Base-by-base conservation (phyloP, 92 coral and sea anemone species). In the Anthopleura xanthogrammica region DNA sequence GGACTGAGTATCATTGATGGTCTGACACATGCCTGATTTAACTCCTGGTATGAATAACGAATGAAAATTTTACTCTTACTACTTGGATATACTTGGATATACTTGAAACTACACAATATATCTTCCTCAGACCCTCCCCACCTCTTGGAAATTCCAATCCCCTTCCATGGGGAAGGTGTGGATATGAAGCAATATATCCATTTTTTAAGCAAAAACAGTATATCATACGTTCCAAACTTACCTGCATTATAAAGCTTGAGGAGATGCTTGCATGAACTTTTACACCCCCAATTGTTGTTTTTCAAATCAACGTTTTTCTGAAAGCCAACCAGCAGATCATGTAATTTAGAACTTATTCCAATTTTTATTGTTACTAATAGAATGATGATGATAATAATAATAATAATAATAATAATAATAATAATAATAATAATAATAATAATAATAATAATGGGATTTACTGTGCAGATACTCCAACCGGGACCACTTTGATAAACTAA, bases 261-360 rank as follows among this genome's bases (percentile, higher is more conserved):
- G 8, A 85, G 39, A 56, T 79, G 80, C 72, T 80, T 85, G 58
- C 91, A 88, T 4, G 91, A 88, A 8, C 68, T 64, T 71, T 24
- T 70, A 73, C 91, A 88, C 13, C 46, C 39, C 14, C 16, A 73
- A n/a, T 22, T 29, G 0, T 24, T n/a, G 0, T 11, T 56, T 8
- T 22, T 41, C 39, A 20, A n/a, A 6, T 46, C 12, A 5, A 60
- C 16, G 4, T 77, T 72, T 12, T 2, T 77, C 85, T 87, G 79
- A 16, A 79, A 83, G 46, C 10, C 19, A 54, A 56, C 70, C 70
- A 62, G 12, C 2, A 20, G 70, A 20, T 23, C 29, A 20, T 14
- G 36, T 20, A 20, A n/a, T 8, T 62, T n/a, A 20, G 9, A n/a
- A 62, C 36, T 29, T 29, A 29, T 29, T 29, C 1, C 0, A 29